Evolutionary conservation across 2,113 vertebrate genomes (phyloP), one percentile per base, ranked within the genome.

Genomic region (Perca fluviatilis): DNA sequence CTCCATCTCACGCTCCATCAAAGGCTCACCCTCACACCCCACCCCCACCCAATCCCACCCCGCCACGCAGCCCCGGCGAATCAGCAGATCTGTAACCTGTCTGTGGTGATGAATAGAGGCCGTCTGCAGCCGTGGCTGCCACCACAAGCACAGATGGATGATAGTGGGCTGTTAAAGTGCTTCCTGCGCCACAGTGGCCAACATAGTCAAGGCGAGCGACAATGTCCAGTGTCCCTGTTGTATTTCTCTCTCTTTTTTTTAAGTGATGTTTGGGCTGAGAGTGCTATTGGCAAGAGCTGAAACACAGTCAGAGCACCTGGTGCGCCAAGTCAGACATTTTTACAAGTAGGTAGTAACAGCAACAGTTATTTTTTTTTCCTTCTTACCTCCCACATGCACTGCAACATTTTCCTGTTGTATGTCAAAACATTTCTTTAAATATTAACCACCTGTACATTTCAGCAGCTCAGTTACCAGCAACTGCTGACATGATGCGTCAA

Each of bases 21-120:
- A 77, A 82, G 60, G 56, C 67, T 51, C 30, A 7, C 73, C 65
- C 62, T 18, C 83, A 56, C 74, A 57, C 30, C 62, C 30, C 47
- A 0, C 61, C 57, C 66, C 82, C 67, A 61, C 51, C 72, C 56
- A 14, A 33, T 33, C 33, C 33, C 33, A 33, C 33, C 33, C 33
- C 6, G 33, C 5, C 33, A 5, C 6, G 6, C 77, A 21, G 74
- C 80, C 74, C 76, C n/a, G 33, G n/a, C 74, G 23, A 90, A 93
- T 92, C 91, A 89, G 86, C 87, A 78, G 90, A 94, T 93, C 90
- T 92, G 91, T 89, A 83, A 88, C 87, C 87, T 93, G 90, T 92
- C 91, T 27, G 72, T 40, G 46, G 84, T 93, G 91, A 95, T 94
- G 91, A 91, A 94, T 91, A 80, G 89, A 87, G 86, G 85, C 62